phyloP scores from a whole-genome alignment of 2,113 vertebrate genomes.

The Hypanus sabinus region DNA sequence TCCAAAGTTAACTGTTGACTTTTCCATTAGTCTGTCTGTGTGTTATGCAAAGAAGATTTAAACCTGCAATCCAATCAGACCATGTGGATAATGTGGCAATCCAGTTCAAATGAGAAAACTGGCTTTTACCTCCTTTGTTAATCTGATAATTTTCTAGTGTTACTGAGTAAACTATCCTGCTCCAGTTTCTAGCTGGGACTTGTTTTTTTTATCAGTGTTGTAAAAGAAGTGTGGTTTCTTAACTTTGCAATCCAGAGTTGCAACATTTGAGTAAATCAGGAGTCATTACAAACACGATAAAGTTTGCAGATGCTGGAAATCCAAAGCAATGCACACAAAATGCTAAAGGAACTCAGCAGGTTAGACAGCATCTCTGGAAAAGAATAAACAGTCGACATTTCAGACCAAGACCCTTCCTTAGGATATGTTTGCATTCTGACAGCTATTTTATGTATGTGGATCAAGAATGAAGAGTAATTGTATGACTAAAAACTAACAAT shows the following conservation, averaged over 20 bases:
- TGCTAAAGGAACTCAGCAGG: too few relatives aligned
- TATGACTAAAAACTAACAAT: too few relatives aligned
- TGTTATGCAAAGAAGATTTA: not conserved
- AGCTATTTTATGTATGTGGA: too few relatives aligned
- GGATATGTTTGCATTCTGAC: too few relatives aligned
- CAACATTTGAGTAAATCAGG: too few relatives aligned
- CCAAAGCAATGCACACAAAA: too few relatives aligned
- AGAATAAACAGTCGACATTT: too few relatives aligned
- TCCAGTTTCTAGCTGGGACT: not conserved
- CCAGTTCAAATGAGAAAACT: not conserved
- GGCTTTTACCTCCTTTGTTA: not conserved
- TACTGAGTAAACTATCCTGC: not conserved
- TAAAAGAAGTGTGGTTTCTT: not conserved
- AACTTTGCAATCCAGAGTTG: not conserved
- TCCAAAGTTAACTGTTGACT: not conserved
- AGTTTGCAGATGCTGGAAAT: too few relatives aligned
- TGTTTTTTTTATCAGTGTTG: not conserved
- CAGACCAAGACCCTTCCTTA: too few relatives aligned
- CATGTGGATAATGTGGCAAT: not conserved
- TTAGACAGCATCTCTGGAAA: too few relatives aligned
- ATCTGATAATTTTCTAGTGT: not conserved
- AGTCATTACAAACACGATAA: too few relatives aligned
- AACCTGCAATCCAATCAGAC: not conserved
- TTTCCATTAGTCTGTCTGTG: not conserved
- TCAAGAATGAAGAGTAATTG: too few relatives aligned